A percentile compares a stretch with the other conserved stretches of the same genome.
Conservation (phyloP, 2,797 vertebrate species). For the Pangasius djambal region DNA sequence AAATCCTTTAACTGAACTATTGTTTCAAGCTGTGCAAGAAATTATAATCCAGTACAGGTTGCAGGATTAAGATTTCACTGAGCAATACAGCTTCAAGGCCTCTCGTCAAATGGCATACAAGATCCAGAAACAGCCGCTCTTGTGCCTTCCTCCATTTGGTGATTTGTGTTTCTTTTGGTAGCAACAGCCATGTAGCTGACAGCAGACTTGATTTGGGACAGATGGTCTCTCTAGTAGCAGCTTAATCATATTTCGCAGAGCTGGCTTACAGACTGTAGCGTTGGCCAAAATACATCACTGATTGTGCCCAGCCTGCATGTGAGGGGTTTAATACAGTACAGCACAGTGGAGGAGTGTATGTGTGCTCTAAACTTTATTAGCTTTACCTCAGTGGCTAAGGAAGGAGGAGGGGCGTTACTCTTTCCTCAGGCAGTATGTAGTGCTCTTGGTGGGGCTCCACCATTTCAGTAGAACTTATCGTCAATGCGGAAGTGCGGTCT, state of each 20-base stretch:
- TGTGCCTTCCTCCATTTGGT: slow-evolving; percentile 23
- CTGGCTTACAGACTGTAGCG: slow-evolving; percentile 37
- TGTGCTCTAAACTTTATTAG: slow-evolving; percentile 23
- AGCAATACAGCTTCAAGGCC: slow-evolving; percentile 35
- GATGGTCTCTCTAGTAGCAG: slow-evolving; percentile 67
- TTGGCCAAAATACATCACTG: slow-evolving; percentile 32
- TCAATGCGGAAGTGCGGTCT: slow-evolving; percentile 84
- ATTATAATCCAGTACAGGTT: slow-evolving; percentile 29
- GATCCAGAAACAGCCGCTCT: slow-evolving; percentile 24
- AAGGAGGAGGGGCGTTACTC: background rate
- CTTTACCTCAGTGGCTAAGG: slow-evolving; percentile 27
- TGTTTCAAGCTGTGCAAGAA: slow-evolving; percentile 38
- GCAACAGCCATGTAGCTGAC: slow-evolving; percentile 57
- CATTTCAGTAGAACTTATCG: slow-evolving; percentile 81
- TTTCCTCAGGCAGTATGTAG: slow-evolving; percentile 14
- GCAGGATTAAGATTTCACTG: slow-evolving; percentile 32
- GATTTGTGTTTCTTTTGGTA: slow-evolving; percentile 38
- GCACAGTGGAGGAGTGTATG: background rate
- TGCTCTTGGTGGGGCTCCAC: background rate
- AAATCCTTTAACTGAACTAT: slow-evolving; percentile 34
- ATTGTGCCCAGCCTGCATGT: slow-evolving; percentile 27
- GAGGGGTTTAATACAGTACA: slow-evolving; percentile 30
- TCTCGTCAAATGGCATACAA: slow-evolving; percentile 19
- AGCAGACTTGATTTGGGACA: slow-evolving; percentile 56
- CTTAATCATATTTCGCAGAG: slow-evolving; percentile 50